phyloP scores from a whole-genome alignment of 2,797 vertebrate species.

The Lagocephalus sceleratus region DNA sequence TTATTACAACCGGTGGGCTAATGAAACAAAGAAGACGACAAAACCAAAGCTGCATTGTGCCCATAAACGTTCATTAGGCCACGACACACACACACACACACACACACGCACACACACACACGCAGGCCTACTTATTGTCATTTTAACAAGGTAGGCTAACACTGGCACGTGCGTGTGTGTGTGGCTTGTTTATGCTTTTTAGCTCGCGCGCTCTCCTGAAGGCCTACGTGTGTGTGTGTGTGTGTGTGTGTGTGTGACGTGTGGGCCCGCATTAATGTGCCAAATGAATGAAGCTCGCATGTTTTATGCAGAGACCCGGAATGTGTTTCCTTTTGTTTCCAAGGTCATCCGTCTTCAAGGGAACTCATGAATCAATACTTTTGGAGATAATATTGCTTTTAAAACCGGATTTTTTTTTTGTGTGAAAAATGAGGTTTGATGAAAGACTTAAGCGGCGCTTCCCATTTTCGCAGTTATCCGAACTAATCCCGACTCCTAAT shows the following conservation, averaged over 20 bases:
- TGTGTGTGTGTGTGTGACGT: background rate
- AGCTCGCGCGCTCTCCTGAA: background rate
- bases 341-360: too few species aligned
- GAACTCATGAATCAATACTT: too few species aligned
- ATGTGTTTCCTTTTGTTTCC: too few species aligned
- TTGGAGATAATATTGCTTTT: too few species aligned
- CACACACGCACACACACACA: constrained; percentile 19
- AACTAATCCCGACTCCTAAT: too few species aligned
- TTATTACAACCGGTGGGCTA: constrained; percentile 72
- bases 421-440: too few species aligned
- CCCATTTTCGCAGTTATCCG: too few species aligned
- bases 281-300: background rate
- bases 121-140: constrained; percentile 29
- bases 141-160: too few species aligned
- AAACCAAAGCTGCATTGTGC: constrained; percentile 62
- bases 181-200: background rate
- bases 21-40: constrained; percentile 72
- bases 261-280: background rate
- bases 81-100: constrained; percentile 9
- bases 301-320: too few species aligned
- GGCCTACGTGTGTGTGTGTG: background rate
- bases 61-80: constrained; percentile 63
- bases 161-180: background rate
- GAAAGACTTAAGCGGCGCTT: too few species aligned
- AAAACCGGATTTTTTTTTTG: too few species aligned